Evolutionary conservation across 2,888 invertebrate genomes (phyloP).

Genomic region (Synanthedon myopaeformis): DNA sequence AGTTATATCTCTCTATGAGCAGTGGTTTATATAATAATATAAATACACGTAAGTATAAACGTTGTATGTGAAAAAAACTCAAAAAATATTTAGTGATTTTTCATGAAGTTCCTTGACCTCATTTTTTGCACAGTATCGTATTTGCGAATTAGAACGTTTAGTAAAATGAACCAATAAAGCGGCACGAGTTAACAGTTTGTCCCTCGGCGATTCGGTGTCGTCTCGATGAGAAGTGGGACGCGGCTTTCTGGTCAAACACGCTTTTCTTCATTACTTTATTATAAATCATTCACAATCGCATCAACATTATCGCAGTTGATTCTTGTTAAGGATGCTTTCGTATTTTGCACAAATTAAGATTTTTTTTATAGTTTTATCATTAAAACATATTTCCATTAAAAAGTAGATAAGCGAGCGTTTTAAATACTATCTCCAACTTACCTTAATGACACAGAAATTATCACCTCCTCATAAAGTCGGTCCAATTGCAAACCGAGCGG

Average conservation of each 20-base stretch:
- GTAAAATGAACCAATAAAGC: slow-evolving; percentile 30
- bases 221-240: slow-evolving; percentile 54
- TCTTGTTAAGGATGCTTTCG: background rate
- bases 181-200: slow-evolving; percentile 47
- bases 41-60: no score
- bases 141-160: slow-evolving; percentile 11
- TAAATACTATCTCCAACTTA: slow-evolving; percentile 14
- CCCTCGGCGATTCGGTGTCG: slow-evolving; percentile 43
- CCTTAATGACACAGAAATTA: slow-evolving; percentile 36
- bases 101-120: slow-evolving; percentile 1
- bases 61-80: no score
- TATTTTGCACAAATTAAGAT: no score
- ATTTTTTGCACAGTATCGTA: background rate
- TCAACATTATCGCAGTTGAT: background rate
- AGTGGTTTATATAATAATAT: no score
- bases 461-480: slow-evolving; percentile 54
- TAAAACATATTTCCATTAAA: no score
- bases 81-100: background rate
- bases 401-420: no score
- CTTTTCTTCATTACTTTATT: slow-evolving; percentile 18
- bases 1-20: no score
- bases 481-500: slow-evolving; percentile 31
- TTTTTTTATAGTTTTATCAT: no score
- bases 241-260: slow-evolving; percentile 51
- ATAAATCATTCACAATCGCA: background rate